Conservation (phyloP, 2,797 vertebrate genomes). For the Microchirus variegatus region DNA sequence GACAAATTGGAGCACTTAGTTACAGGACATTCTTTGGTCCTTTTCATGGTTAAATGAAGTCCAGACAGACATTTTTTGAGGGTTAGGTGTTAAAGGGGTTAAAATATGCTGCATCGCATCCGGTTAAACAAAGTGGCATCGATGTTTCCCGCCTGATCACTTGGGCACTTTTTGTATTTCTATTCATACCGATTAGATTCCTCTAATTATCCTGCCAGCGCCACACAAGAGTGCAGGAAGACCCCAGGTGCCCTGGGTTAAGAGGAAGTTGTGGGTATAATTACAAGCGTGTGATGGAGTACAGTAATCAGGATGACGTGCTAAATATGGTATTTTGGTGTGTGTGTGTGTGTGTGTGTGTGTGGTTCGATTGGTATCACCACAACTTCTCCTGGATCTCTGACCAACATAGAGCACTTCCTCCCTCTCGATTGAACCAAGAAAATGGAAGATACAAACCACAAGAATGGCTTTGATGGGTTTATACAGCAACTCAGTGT, state of each 20-base stretch:
- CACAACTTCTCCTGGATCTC: slow-evolving; percentile 38
- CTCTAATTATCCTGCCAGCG: slow-evolving; percentile 37
- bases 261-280: slow-evolving; percentile 57
- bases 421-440: slow-evolving; percentile 32
- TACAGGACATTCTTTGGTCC: too few species aligned
- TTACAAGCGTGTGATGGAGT: slow-evolving; percentile 37
- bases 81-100: too few species aligned
- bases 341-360: slow-evolving; percentile 10
- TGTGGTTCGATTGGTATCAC: slow-evolving; percentile 30
- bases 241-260: slow-evolving; percentile 47
- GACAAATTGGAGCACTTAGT: too few species aligned
- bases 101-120: slow-evolving; percentile 7
- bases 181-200: slow-evolving; percentile 17
- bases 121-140: slow-evolving; percentile 1
- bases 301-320: slow-evolving; percentile 55
- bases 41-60: too few species aligned
- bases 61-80: too few species aligned
- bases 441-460: slow-evolving; percentile 30
- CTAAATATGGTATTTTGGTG: slow-evolving; percentile 43
- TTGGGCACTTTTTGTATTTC: slow-evolving; percentile 16
- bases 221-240: slow-evolving; percentile 48
- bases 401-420: slow-evolving; percentile 37
- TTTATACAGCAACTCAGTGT: neutral
- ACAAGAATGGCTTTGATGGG: slow-evolving; percentile 24
- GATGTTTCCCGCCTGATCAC: slow-evolving; percentile 21